phyloP scores from a whole-genome alignment of 2,888 invertebrate species.

The Polydrusus pterygomalis region DNA sequence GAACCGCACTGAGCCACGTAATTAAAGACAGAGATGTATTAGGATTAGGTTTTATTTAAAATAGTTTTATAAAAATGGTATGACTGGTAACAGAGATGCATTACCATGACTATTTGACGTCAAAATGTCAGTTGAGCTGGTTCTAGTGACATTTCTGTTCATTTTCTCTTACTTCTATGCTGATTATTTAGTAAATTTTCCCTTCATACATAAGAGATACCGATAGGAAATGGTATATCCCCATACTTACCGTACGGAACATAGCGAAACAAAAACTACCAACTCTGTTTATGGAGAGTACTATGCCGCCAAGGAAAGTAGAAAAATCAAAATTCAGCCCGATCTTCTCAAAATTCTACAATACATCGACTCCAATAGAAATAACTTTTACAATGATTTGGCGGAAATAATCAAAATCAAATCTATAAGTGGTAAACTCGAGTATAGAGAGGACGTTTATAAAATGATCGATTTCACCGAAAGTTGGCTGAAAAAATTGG shows the following conservation, averaged over 20 bases:
- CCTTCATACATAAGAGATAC: constrained; percentile 65
- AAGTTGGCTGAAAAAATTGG: constrained; percentile 69
- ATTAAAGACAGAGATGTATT: no score
- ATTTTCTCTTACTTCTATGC: constrained; percentile 69
- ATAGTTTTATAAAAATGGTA: no score
- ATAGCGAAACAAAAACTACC: constrained; percentile 70
- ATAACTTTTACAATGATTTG: constrained; percentile 66
- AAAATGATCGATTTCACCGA: constrained; percentile 68
- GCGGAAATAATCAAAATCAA: constrained; percentile 67
- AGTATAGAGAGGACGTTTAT: constrained; percentile 64
- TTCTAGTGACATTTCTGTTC: constrained; percentile 67
- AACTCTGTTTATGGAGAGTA: constrained; percentile 69
- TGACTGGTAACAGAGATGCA: no score
- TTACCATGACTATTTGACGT: neutral
- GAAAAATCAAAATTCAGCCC: constrained; percentile 68
- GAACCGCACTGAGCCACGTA: neutral
- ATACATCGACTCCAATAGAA: constrained; percentile 68
- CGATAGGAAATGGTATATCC: constrained; percentile 67
- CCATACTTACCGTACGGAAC: constrained; percentile 69
- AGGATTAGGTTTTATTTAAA: no score
- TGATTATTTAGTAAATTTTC: constrained; percentile 68
- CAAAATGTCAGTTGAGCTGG: constrained; percentile 64
- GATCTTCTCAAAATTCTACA: constrained; percentile 68
- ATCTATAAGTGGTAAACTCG: constrained; percentile 67
- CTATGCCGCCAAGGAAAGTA: constrained; percentile 62